phyloP scores from a whole-genome alignment of 1,140 invertebrate genomes.

The Prorops nasuta region DNA sequence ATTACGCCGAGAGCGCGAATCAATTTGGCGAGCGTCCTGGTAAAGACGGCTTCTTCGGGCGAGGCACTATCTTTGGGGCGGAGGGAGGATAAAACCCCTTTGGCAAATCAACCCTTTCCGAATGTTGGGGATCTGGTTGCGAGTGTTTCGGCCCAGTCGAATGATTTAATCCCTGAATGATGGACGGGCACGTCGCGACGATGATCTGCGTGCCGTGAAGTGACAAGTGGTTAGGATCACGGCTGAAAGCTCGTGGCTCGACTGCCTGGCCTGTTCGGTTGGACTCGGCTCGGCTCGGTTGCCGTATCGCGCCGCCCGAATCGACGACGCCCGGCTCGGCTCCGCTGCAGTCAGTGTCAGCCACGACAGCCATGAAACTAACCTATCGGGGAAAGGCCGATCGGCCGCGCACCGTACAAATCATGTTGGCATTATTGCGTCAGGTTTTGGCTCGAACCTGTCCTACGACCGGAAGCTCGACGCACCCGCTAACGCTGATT shows the following conservation, averaged over 20 bases:
- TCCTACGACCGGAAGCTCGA: conserved; percentile 47
- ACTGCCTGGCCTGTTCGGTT: too few relatives aligned
- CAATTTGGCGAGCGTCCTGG: too few relatives aligned
- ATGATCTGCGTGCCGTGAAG: conserved; percentile 57
- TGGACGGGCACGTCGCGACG: conserved; percentile 60
- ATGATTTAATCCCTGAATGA: conserved; percentile 55
- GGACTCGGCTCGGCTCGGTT: too few relatives aligned
- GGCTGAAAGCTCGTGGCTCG: conserved; percentile 37
- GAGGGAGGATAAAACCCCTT: conserved; percentile 7
- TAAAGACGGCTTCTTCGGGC: too few relatives aligned
- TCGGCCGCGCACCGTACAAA: conserved; percentile 50
- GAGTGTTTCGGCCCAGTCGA: conserved; percentile 28
- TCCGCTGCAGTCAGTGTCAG: too few relatives aligned
- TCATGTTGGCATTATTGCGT: conserved; percentile 54
- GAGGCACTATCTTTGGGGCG: too few relatives aligned
- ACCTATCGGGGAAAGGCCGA: too few relatives aligned
- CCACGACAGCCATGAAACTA: too few relatives aligned
- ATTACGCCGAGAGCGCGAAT: conserved; percentile 3
- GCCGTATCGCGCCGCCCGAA: conserved; percentile 7
- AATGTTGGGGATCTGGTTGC: neutral
- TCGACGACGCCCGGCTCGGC: too few relatives aligned
- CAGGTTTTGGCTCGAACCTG: conserved; percentile 48
- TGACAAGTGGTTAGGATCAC: conserved; percentile 58
- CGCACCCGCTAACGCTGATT: conserved; percentile 54
- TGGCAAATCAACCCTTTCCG: neutral